Conservation (phyloP, 2,797 vertebrate genomes). For the Darevskia mixta region DNA sequence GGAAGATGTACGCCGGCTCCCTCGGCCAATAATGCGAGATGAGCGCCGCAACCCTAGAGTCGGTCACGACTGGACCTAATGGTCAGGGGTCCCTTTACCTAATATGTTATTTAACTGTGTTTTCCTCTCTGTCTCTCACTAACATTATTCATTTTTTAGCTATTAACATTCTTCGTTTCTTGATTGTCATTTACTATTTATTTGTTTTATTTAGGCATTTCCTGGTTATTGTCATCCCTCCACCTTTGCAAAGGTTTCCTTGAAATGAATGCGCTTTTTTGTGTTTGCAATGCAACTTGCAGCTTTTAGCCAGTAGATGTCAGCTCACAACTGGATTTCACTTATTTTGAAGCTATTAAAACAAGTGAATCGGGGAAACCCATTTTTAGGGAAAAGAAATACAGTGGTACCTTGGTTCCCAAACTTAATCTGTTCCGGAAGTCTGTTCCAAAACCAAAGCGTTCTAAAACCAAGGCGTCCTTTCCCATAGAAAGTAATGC, state of each 20-base stretch:
- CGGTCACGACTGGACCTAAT: too few relatives aligned
- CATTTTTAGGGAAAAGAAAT: neutral
- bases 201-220: neutral
- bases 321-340: slow-evolving; percentile 58
- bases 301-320: slow-evolving; percentile 65
- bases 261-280: neutral
- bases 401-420: too few relatives aligned
- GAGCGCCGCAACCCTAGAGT: too few relatives aligned
- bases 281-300: slow-evolving; percentile 21
- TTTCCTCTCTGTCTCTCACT: too few relatives aligned
- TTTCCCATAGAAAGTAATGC: too few relatives aligned
- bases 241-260: neutral
- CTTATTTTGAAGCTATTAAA: slow-evolving; percentile 37
- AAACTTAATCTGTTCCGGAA: too few relatives aligned
- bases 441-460: too few relatives aligned
- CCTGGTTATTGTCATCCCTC: neutral
- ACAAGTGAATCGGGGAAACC: slow-evolving; percentile 25
- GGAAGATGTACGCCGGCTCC: too few relatives aligned
- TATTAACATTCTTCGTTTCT: neutral
- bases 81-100: too few relatives aligned
- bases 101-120: too few relatives aligned
- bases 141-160: neutral
- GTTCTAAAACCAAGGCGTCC: too few relatives aligned
- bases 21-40: too few relatives aligned
- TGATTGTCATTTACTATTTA: slow-evolving; percentile 13